phyloP scores from a whole-genome alignment of 1,140 invertebrate genomes.

The Drosophila biarmipes region DNA sequence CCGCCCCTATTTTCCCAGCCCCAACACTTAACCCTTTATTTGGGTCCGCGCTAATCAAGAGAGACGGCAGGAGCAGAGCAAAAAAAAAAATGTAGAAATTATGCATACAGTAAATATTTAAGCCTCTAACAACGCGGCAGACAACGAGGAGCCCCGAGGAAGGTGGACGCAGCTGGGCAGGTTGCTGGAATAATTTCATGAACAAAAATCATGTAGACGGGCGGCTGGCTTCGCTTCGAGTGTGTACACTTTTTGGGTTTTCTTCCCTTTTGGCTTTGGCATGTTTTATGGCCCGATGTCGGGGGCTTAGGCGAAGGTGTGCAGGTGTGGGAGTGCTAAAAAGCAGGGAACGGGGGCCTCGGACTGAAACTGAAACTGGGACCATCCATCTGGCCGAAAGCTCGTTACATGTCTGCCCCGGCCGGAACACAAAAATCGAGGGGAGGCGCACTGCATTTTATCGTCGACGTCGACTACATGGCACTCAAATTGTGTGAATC shows the following conservation, averaged over 20 bases:
- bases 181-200: slow-evolving; percentile 74
- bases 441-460: slow-evolving; percentile 66
- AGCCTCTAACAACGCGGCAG: slow-evolving; percentile 72
- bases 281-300: slow-evolving; percentile 74
- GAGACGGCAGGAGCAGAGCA: neutral
- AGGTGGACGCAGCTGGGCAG: slow-evolving; percentile 45
- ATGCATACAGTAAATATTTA: slow-evolving; percentile 82
- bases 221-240: slow-evolving; percentile 32
- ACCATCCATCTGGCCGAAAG: slow-evolving; percentile 76
- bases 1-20: too few species aligned
- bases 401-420: slow-evolving; percentile 73
- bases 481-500: slow-evolving; percentile 81
- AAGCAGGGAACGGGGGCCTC: neutral
- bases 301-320: slow-evolving; percentile 42
- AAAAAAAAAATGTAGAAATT: slow-evolving; percentile 65
- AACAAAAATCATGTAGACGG: slow-evolving; percentile 74
- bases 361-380: slow-evolving; percentile 29
- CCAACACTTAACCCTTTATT: slow-evolving; percentile 31
- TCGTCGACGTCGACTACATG: slow-evolving; percentile 71
- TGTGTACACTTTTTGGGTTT: slow-evolving; percentile 35
- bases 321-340: slow-evolving; percentile 9
- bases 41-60: slow-evolving; percentile 54
- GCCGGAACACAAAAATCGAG: slow-evolving; percentile 62
- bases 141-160: slow-evolving; percentile 34
- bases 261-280: slow-evolving; percentile 49